phyloP scores from a whole-genome alignment of 2,797 vertebrate genomes.

The Miichthys miiuy region DNA sequence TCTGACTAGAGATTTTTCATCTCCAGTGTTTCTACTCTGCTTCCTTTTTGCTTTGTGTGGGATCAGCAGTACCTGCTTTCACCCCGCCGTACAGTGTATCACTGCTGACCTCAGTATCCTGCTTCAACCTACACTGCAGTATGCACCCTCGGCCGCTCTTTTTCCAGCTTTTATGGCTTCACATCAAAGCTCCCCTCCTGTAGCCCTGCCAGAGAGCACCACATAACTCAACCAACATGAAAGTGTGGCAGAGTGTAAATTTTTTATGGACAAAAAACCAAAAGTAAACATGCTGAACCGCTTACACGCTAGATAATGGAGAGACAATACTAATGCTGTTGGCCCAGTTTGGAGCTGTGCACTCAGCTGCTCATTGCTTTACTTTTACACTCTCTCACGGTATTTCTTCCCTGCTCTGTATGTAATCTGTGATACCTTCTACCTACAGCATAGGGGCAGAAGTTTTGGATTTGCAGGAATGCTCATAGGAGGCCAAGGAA shows the following conservation, averaged over 20 bases:
- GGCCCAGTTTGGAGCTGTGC: conserved; percentile 30
- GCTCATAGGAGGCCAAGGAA: conserved; percentile 68
- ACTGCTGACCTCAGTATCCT: conserved; percentile 58
- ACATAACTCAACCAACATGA: conserved; percentile 80
- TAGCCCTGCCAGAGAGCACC: conserved; percentile 69
- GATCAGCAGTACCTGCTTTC: conserved; percentile 20
- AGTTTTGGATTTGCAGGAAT: conserved; percentile 77
- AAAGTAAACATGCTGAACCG: conserved; percentile 68
- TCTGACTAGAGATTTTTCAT: conserved; percentile 76
- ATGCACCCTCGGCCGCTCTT: conserved; percentile 57
- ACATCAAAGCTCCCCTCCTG: conserved; percentile 79
- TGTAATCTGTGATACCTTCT: conserved; percentile 53
- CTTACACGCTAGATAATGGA: conserved; percentile 62
- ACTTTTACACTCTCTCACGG: conserved; percentile 41
- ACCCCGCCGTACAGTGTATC: background rate
- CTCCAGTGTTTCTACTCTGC: conserved; percentile 50
- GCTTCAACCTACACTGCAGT: conserved; percentile 65
- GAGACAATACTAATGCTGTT: conserved; percentile 41
- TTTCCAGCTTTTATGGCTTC: conserved; percentile 68
- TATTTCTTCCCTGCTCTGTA: conserved; percentile 53
- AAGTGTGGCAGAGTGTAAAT: conserved; percentile 70
- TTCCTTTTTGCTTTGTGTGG: background rate
- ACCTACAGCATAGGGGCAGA: conserved; percentile 69
- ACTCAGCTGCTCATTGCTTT: conserved; percentile 45
- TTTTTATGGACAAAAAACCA: conserved; percentile 59